Conservation (phyloP, 2,113 vertebrate species). For the Platysternon megacephalum region DNA sequence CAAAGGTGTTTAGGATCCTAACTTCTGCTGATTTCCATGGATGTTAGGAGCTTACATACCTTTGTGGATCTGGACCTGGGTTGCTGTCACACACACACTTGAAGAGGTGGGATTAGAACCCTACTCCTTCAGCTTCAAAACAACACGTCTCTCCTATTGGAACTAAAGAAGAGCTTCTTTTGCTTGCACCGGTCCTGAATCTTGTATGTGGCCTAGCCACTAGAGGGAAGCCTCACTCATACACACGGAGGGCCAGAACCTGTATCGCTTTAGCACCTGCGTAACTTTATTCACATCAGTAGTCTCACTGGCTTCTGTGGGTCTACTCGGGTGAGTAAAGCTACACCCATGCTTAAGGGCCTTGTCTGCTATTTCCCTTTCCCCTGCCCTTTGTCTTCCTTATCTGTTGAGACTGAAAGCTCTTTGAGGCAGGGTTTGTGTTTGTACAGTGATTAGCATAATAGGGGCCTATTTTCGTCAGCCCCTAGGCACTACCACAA, state of each 20-base stretch:
- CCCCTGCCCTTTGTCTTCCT: neutral
- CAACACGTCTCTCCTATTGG: neutral
- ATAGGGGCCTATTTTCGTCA: neutral
- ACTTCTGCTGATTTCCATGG: neutral
- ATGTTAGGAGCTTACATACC: neutral
- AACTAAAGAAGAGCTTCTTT: rapidly evolving
- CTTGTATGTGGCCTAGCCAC: neutral
- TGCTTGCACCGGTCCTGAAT: neutral
- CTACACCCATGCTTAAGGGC: neutral
- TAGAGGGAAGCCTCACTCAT: neutral
- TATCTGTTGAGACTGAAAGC: neutral
- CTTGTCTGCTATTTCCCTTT: neutral
- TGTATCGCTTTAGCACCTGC: neutral
- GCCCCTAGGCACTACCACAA: rapidly evolving
- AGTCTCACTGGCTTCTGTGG: neutral
- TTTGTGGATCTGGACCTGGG: neutral
- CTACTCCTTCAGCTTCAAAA: neutral
- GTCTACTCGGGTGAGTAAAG: neutral
- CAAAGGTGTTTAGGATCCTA: neutral
- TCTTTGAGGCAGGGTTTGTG: neutral
- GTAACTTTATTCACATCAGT: neutral
- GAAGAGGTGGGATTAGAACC: neutral
- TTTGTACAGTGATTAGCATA: neutral
- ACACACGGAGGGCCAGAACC: neutral
- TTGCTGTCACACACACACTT: neutral